These are phyloP conservation scores for Adoxophyes honmai DNA, from an alignment of 1,140 invertebrate species.

Conservation along the genomic window DNA sequence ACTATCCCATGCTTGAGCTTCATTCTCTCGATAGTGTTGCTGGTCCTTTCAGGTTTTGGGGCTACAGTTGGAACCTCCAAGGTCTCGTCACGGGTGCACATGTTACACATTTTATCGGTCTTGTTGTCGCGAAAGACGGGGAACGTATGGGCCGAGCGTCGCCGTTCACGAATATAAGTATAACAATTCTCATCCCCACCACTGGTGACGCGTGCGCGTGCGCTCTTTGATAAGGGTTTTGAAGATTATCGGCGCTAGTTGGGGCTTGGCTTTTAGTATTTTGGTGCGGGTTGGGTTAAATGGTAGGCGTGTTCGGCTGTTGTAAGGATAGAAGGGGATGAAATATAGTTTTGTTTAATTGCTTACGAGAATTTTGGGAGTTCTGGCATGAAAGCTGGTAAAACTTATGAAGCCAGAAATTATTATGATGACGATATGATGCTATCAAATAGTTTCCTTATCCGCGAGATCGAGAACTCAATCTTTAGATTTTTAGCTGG, in stretches of 20 bases:
- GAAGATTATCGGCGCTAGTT: background rate
- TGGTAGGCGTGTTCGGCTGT: too few species aligned
- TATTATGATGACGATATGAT: too few species aligned
- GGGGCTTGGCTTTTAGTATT: too few species aligned
- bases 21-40: conserved; percentile 46
- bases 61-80: conserved; percentile 25
- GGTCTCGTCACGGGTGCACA: conserved; percentile 54
- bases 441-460: too few species aligned
- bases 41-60: conserved; percentile 26
- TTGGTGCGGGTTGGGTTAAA: too few species aligned
- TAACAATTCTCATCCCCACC: conserved; percentile 48
- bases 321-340: too few species aligned
- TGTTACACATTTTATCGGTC: conserved; percentile 57
- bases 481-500: too few species aligned
- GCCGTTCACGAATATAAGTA: conserved; percentile 52
- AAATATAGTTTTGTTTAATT: too few species aligned
- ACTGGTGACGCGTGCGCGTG: conserved; percentile 11
- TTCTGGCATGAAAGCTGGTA: too few species aligned
- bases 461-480: too few species aligned
- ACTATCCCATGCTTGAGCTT: conserved; percentile 65
- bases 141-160: conserved; percentile 14
- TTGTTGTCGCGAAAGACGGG: background rate
- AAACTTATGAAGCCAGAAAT: too few species aligned
- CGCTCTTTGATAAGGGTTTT: conserved; percentile 7
- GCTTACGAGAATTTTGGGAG: too few species aligned